phyloP scores from a whole-genome alignment of 2,113 vertebrate genomes.

The Dolichotis patagonum region DNA sequence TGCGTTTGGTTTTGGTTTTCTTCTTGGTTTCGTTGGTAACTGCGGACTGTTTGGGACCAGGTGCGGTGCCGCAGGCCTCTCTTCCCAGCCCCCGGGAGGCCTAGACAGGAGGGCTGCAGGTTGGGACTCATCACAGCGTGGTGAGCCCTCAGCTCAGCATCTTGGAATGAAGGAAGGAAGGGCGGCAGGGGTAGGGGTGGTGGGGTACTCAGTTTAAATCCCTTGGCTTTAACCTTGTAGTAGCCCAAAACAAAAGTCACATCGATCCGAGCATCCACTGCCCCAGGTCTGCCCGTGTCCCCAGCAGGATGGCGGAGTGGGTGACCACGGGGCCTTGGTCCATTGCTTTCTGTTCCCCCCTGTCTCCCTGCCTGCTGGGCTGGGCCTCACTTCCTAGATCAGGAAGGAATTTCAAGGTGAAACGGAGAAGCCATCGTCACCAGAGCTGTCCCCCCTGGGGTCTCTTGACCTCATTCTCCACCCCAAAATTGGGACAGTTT shows the following conservation, averaged over 20 bases:
- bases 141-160: too few relatives aligned
- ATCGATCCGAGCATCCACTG: background rate
- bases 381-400: background rate
- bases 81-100: too few relatives aligned
- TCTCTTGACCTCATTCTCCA: slow-evolving; percentile 79
- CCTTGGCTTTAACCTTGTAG: background rate
- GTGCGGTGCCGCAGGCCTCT: background rate
- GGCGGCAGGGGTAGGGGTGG: too few relatives aligned
- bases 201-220: background rate
- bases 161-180: background rate
- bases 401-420: slow-evolving; percentile 71
- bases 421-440: slow-evolving; percentile 63
- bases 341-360: background rate
- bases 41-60: background rate
- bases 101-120: background rate
- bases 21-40: background rate
- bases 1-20: background rate
- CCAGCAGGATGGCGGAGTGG: background rate
- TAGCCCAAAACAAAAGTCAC: background rate
- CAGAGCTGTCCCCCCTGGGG: slow-evolving; percentile 58
- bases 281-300: background rate
- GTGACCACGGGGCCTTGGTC: background rate
- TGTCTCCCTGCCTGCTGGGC: background rate
- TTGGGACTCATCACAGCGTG: too few relatives aligned
- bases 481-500: slow-evolving; percentile 75